A percentile compares a stretch with the other conserved stretches of the same genome.
phyloP scores from a whole-genome alignment of 1,140 invertebrate genomes.

The Lordiphosa mommai region DNA sequence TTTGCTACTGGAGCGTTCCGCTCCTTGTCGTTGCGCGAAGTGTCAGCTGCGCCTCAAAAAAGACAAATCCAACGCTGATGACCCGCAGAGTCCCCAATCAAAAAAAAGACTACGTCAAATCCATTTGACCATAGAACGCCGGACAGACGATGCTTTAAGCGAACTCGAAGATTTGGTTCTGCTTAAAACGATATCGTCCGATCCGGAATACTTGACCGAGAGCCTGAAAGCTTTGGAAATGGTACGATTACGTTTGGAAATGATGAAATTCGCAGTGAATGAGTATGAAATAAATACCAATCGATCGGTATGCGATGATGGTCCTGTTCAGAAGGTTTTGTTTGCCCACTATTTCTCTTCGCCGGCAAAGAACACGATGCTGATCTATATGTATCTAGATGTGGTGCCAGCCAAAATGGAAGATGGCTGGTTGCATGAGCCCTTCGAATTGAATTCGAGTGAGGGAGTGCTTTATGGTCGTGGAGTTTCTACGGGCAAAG shows the following conservation, averaged over 20 bases:
- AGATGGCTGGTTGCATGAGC: slow-evolving; percentile 23
- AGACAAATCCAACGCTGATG: neutral
- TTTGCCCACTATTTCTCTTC: slow-evolving; percentile 39
- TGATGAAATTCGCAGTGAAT: neutral
- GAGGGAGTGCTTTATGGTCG: slow-evolving; percentile 24
- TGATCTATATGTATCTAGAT: slow-evolving; percentile 33
- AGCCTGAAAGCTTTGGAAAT: neutral
- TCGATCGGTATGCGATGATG: neutral
- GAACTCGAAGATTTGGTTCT: neutral
- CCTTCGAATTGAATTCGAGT: slow-evolving; percentile 1
- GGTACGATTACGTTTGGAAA: neutral
- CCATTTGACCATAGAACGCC: neutral
- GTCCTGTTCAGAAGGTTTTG: slow-evolving; percentile 1
- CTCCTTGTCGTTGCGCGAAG: too few relatives aligned
- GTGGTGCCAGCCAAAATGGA: slow-evolving; percentile 6
- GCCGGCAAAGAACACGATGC: slow-evolving; percentile 21
- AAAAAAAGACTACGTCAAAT: neutral
- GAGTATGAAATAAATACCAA: neutral
- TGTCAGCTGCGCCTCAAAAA: too few relatives aligned
- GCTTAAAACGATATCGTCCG: neutral
- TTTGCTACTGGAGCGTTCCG: too few relatives aligned
- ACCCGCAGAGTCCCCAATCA: neutral
- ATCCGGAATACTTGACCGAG: neutral
- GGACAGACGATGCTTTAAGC: neutral
- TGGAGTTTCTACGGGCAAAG: slow-evolving; percentile 37